Evolutionary conservation across 2,797 vertebrate species (phyloP).

Genomic region (Zalophus californianus): DNA sequence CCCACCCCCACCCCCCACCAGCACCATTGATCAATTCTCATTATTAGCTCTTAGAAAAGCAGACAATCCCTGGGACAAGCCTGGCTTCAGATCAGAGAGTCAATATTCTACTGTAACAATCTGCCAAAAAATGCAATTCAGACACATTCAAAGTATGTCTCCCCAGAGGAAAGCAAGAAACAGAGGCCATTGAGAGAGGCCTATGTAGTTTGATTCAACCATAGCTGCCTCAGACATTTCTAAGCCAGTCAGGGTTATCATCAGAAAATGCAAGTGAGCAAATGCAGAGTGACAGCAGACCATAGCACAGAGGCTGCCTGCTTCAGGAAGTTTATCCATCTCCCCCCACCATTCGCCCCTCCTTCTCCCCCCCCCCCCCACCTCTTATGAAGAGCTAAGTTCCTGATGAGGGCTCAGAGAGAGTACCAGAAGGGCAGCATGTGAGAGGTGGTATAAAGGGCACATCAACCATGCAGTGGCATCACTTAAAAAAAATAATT

Average conservation of each 20-base stretch:
- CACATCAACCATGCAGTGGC: neutral
- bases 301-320: neutral
- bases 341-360: neutral
- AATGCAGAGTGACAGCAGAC: conserved; percentile 65
- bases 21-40: conserved; percentile 79
- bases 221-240: conserved; percentile 77
- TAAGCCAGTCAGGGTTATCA: conserved; percentile 50
- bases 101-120: conserved; percentile 82
- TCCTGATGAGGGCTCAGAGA: neutral
- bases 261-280: conserved; percentile 59
- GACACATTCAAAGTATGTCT: conserved; percentile 74
- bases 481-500: neutral
- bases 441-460: neutral
- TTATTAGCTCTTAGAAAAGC: conserved; percentile 82
- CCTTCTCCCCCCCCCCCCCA: neutral
- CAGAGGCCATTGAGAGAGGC: conserved; percentile 17
- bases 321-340: neutral
- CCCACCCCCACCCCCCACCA: neutral
- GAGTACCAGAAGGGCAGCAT: neutral
- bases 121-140: conserved; percentile 77
- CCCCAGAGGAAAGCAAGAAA: conserved; percentile 72
- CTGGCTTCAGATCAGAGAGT: conserved; percentile 82
- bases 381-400: neutral
- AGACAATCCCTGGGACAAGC: conserved; percentile 73
- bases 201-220: conserved; percentile 48